These are phyloP conservation scores for Serinus canaria DNA, from an alignment of 2,113 vertebrate genomes.

Conservation along the genomic window DNA sequence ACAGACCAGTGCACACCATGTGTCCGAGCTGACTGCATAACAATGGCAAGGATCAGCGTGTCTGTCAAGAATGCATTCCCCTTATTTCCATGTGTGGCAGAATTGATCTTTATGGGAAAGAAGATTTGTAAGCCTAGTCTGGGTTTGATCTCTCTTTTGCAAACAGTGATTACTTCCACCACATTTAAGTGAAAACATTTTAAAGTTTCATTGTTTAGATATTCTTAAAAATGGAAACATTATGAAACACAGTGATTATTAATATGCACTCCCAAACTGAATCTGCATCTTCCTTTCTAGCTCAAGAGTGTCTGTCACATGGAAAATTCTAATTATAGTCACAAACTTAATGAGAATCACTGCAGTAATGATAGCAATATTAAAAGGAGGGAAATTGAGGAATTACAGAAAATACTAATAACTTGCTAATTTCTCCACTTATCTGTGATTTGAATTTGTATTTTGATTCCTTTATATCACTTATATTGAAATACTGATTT, in stretches of 20 bases:
- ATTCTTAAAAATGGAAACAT: background rate
- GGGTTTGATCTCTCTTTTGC: constrained; percentile 12
- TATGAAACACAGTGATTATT: background rate
- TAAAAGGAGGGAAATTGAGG: background rate
- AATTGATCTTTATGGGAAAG: constrained; percentile 6
- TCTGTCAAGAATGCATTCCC: background rate
- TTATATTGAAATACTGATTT: background rate
- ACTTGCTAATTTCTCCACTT: background rate
- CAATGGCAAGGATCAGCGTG: constrained; percentile 9
- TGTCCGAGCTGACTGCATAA: background rate
- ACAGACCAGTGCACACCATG: constrained; percentile 29
- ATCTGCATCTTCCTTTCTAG: background rate
- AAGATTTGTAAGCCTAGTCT: constrained; percentile 25
- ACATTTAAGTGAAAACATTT: constrained; percentile 32
- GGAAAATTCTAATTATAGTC: background rate
- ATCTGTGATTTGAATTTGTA: background rate
- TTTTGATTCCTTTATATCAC: background rate
- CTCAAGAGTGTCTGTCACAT: background rate
- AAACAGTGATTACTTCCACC: constrained; percentile 21
- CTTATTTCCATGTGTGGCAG: constrained; percentile 8
- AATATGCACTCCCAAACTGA: background rate
- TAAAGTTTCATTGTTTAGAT: background rate
- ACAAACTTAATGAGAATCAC: background rate
- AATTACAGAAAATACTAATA: background rate
- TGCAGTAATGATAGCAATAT: background rate